phyloP scores from a whole-genome alignment of 2,888 invertebrate genomes.

The Belgica antarctica region DNA sequence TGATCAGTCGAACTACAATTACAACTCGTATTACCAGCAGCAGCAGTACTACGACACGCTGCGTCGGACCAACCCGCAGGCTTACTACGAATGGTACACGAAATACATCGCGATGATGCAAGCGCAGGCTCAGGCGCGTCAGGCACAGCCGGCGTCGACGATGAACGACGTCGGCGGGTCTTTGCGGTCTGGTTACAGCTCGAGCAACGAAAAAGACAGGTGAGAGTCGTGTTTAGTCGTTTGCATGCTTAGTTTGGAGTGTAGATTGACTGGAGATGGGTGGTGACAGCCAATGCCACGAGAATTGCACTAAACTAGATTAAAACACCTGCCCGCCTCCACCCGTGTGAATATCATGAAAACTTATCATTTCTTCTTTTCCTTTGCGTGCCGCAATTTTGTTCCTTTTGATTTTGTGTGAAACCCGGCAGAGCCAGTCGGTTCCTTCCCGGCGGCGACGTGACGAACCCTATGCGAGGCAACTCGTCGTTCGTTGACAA shows the following conservation, averaged over 20 bases:
- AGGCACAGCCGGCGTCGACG: not conserved
- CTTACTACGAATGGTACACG: slow-evolving; percentile 75
- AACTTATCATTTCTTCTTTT: not conserved
- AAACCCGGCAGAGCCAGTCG: slow-evolving; percentile 33
- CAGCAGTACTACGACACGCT: slow-evolving; percentile 74
- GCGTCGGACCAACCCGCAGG: slow-evolving; percentile 72
- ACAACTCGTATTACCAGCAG: slow-evolving; percentile 60
- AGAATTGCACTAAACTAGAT: too few relatives aligned
- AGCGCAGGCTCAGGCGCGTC: slow-evolving; percentile 48
- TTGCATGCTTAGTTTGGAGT: not conserved
- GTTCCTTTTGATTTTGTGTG: slow-evolving; percentile 3
- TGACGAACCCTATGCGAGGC: slow-evolving; percentile 23
- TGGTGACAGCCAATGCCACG: too few relatives aligned
- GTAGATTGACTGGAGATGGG: too few relatives aligned
- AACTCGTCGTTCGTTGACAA: slow-evolving; percentile 36
- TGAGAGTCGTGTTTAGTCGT: slow-evolving; percentile 52
- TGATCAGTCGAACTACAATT: slow-evolving; percentile 58
- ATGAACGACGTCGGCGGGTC: slow-evolving; percentile 67
- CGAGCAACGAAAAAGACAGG: slow-evolving; percentile 69
- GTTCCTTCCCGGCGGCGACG: slow-evolving; percentile 21
- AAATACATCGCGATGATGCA: slow-evolving; percentile 60
- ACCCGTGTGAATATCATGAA: too few relatives aligned
- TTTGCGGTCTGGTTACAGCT: slow-evolving; percentile 80
- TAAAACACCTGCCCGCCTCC: too few relatives aligned
- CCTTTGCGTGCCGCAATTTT: not conserved